phyloP scores from a whole-genome alignment of 1,140 invertebrate genomes.

The Brachionus koreanus region DNA sequence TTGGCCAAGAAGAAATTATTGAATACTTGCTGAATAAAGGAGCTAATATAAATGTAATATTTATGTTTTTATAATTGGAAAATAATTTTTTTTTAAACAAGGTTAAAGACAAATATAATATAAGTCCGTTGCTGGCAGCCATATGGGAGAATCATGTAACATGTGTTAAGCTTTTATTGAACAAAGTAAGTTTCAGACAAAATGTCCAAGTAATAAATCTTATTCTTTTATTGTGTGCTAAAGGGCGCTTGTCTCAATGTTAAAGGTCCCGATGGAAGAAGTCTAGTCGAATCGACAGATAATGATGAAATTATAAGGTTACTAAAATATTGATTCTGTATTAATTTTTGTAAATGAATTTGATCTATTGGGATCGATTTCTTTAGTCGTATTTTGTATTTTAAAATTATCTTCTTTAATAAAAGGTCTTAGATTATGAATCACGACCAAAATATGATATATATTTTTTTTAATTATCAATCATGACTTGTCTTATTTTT shows the following conservation, averaged over 20 bases:
- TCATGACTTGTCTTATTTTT: too few relatives aligned
- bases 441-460: not conserved
- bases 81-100: conserved; percentile 57
- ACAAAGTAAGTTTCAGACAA: conserved; percentile 66
- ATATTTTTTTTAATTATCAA: not conserved
- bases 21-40: conserved; percentile 80
- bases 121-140: conserved; percentile 21
- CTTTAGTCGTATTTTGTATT: too few relatives aligned
- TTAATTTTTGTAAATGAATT: not conserved
- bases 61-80: not conserved
- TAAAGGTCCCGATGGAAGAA: conserved; percentile 76
- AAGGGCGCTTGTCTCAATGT: conserved; percentile 79
- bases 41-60: conserved; percentile 84
- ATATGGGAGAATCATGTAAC: conserved; percentile 43
- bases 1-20: conserved; percentile 84
- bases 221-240: conserved; percentile 49
- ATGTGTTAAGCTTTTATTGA: conserved; percentile 68
- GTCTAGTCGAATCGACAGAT: conserved; percentile 82
- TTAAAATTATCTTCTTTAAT: not conserved
- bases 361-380: too few relatives aligned
- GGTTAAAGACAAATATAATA: conserved; percentile 61
- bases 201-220: conserved; percentile 26
- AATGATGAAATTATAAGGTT: conserved; percentile 29
- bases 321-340: not conserved
- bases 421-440: not conserved